A percentile compares a stretch with the other conserved stretches of the same genome.
Evolutionary conservation across 2,888 invertebrate species (phyloP).

Genomic region (Idaea straminata): DNA sequence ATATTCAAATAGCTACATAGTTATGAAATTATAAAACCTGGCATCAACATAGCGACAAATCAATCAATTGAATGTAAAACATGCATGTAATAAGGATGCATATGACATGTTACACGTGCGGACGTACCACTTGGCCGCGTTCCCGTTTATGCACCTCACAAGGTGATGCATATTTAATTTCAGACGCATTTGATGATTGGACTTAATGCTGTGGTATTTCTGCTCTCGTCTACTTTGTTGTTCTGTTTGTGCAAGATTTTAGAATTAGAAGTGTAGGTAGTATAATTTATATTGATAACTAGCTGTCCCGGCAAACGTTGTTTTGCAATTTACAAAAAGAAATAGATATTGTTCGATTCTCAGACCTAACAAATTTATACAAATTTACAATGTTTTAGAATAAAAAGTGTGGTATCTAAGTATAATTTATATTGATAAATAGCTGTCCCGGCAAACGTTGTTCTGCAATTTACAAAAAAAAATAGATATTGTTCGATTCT

Average conservation of each 20-base stretch:
- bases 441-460: too few relatives aligned
- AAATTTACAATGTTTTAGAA: too few relatives aligned
- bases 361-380: too few relatives aligned
- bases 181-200: conserved; percentile 27
- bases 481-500: too few relatives aligned
- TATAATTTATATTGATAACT: neutral
- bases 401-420: too few relatives aligned
- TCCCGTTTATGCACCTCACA: conserved; percentile 54
- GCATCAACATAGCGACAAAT: conserved; percentile 1
- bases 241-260: conserved; percentile 1
- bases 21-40: conserved; percentile 10
- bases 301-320: too few relatives aligned
- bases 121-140: conserved; percentile 43
- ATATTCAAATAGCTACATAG: neutral
- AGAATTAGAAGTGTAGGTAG: neutral
- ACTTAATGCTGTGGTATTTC: conserved; percentile 25
- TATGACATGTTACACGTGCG: conserved; percentile 29
- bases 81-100: conserved; percentile 13
- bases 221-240: neutral
- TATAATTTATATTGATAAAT: too few relatives aligned
- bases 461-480: too few relatives aligned
- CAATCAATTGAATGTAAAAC: neutral
- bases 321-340: too few relatives aligned
- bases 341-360: too few relatives aligned
- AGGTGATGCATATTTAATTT: conserved; percentile 52